Base-by-base conservation (phyloP, 2,113 vertebrate species). In the Nothoprocta perdicaria region DNA sequence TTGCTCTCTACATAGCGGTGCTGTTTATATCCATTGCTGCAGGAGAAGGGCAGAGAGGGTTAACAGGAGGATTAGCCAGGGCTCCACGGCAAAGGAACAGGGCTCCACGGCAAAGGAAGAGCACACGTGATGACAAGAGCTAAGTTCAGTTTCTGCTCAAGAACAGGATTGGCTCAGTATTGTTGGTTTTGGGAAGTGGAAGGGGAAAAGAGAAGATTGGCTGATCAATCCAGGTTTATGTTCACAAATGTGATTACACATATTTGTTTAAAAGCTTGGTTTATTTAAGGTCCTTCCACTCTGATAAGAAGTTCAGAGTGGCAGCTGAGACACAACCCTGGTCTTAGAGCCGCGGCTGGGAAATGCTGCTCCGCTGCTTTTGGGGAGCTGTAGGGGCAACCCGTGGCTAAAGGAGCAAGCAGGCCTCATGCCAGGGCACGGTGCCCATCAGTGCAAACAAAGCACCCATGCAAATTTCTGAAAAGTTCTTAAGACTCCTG, bases 221-320 rank as follows among this genome's bases (percentile, higher is more conserved):
- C 65, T 48, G 62, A 77, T 55, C 86, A 71, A 33, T 52, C 19
- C 1, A 60, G 73, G 73, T 92, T 90, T 91, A 80, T 50, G 23
- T 73, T 94, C 88, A 73, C 79, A 79, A 96, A 69, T 67, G 84
- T 52, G n/a, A 92, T 69, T 93, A 93, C 80, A 67, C 57, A 26
- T 29, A 81, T 93, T 93, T 92, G 84, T 92, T 89, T 74, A 50
- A 83, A 90, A 91, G 52, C 7, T 84, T 84, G 2, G 58, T 88
- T 77, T 85, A 58, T 79, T 92, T 87, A 75, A 85, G 84, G 41
- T 91, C 84, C 92, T 96, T 85, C 92, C 75, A 62, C 71, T 95
- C 91, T 84, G 76, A 7, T 95, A 91, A 94, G 72, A 94, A 86
- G 62, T 78, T 61, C 67, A 76, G 76, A 91, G 2, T 52, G 38